Percentiles rank a stretch among this genome's conserved stretches.
phyloP scores from a whole-genome alignment of 2,113 vertebrate species.

The Gorsachius goisagi region DNA sequence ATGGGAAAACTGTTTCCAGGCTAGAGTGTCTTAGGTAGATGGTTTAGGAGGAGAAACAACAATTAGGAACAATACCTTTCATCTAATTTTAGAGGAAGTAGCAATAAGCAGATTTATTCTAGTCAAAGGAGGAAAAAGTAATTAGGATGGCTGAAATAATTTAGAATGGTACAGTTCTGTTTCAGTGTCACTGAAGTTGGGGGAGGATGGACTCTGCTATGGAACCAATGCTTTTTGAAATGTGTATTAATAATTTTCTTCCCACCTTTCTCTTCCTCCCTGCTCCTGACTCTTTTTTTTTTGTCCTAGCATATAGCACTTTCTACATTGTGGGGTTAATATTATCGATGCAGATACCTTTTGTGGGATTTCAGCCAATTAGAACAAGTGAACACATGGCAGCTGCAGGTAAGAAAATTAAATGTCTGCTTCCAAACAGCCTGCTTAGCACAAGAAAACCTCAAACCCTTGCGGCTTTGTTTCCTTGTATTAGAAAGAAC shows the following conservation, averaged over 20 bases:
- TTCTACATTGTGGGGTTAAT: constrained; percentile 98
- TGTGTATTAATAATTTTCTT: neutral
- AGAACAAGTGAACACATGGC: constrained; percentile 98
- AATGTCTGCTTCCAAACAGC: neutral
- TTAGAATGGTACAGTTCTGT: neutral
- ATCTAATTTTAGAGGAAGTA: no score
- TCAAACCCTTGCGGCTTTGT: neutral
- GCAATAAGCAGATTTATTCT: neutral
- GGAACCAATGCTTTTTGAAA: neutral
- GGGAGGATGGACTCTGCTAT: neutral
- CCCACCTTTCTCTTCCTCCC: neutral
- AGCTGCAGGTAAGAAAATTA: constrained; percentile 85
- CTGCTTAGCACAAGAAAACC: neutral
- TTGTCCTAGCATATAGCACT: constrained; percentile 90
- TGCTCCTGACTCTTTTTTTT: neutral
- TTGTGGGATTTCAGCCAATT: constrained; percentile 97
- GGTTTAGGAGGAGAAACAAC: neutral
- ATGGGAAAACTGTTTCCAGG: neutral
- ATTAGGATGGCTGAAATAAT: neutral
- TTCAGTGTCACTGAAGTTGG: neutral
- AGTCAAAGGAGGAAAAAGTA: neutral
- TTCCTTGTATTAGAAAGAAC: neutral
- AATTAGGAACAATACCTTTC: neutral
- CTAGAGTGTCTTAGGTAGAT: neutral
- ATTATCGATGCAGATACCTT: constrained; percentile 96